Percentiles rank a stretch among this genome's conserved stretches.
Evolutionary conservation across 2,797 vertebrate genomes (phyloP).

Genomic region (Artibeus lituratus): DNA sequence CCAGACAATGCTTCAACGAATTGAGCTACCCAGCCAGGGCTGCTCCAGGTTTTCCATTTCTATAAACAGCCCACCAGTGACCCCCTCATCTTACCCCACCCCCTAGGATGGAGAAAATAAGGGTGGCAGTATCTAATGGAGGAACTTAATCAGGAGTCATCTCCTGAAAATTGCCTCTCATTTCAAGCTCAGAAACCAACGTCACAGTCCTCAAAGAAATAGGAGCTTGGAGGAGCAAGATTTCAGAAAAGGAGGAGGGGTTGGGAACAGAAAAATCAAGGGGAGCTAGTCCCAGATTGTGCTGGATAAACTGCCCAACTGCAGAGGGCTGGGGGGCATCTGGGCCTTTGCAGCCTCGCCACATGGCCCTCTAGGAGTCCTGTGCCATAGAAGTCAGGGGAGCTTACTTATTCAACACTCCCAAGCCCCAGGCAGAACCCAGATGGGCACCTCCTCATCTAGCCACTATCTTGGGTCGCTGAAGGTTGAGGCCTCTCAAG

Average conservation of each 20-base stretch:
- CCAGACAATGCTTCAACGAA: neutral
- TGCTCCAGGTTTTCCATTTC: neutral
- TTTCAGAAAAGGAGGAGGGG: neutral
- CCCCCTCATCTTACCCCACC: neutral
- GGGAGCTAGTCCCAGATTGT: neutral
- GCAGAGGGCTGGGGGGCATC: too few relatives aligned
- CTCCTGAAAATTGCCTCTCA: neutral
- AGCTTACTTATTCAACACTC: neutral
- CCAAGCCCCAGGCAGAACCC: neutral
- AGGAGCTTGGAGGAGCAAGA: neutral
- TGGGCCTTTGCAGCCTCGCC: neutral
- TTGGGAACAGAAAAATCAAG: neutral
- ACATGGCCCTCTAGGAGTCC: neutral
- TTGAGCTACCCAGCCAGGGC: neutral
- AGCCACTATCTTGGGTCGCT: neutral
- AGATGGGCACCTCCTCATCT: neutral
- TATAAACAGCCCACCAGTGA: neutral
- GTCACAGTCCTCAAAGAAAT: neutral
- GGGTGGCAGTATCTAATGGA: neutral
- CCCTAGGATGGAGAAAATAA: neutral
- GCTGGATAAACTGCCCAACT: neutral
- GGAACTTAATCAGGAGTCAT: neutral
- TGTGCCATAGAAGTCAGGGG: too few relatives aligned
- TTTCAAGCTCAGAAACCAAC: constrained; percentile 1
- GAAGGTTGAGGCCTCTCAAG: too few relatives aligned